Evolutionary conservation across 2,797 vertebrate genomes (phyloP).

Genomic region (Enteromius treurensis): DNA sequence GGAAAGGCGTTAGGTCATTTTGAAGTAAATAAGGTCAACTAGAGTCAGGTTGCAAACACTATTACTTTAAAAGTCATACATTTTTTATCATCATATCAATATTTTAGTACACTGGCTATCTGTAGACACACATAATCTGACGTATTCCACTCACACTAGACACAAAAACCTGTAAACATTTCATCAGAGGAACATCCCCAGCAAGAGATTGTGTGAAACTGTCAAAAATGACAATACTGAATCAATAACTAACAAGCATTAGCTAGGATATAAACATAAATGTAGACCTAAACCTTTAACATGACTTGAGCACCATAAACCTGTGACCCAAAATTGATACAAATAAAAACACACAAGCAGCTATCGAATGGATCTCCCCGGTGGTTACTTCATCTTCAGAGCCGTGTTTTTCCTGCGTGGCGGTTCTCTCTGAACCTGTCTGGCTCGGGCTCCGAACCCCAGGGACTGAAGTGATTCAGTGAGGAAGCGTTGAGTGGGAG

Average conservation of each 20-base stretch:
- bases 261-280: not conserved
- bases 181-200: not conserved
- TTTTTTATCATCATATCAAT: not conserved
- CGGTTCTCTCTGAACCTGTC: conserved; percentile 77
- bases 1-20: conserved; percentile 13
- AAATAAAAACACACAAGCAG: not conserved
- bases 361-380: not conserved
- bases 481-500: conserved; percentile 79
- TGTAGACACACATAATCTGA: not conserved
- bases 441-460: conserved; percentile 78
- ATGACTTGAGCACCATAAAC: not conserved
- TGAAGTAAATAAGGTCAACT: not conserved
- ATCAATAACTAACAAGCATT: not conserved
- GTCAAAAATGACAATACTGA: not conserved
- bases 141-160: not conserved
- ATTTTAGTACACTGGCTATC: not conserved
- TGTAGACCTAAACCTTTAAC: too few relatives aligned
- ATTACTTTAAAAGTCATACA: not conserved
- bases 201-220: conserved; percentile 5
- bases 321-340: not conserved
- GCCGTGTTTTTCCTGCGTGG: conserved; percentile 69
- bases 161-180: conserved; percentile 31
- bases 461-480: conserved; percentile 84
- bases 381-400: conserved; percentile 67
- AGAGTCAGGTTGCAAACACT: not conserved